Percentiles rank a stretch among this genome's conserved stretches.
Evolutionary conservation across 2,888 invertebrate species (phyloP).

Genomic region (Chelonus formosanus): DNA sequence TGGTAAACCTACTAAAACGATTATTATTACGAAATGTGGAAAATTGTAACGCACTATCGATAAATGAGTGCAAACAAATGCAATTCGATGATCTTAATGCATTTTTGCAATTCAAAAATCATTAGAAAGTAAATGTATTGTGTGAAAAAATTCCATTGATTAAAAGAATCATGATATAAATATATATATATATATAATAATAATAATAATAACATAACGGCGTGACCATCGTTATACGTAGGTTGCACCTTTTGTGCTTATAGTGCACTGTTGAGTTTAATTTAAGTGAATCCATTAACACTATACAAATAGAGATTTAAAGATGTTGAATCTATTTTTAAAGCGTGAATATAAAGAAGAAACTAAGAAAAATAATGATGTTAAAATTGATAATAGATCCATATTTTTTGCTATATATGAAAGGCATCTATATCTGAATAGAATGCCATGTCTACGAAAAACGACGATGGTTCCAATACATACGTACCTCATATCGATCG

Average conservation of each 20-base stretch:
- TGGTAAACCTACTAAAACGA: slow-evolving; percentile 79
- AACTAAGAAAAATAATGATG: slow-evolving; percentile 37
- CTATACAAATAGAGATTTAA: slow-evolving; percentile 58
- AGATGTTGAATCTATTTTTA: slow-evolving; percentile 64
- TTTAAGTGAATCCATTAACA: slow-evolving; percentile 48
- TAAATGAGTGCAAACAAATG: slow-evolving; percentile 9
- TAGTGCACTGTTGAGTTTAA: slow-evolving; percentile 3
- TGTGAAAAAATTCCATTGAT: slow-evolving; percentile 11
- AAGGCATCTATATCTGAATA: slow-evolving; percentile 13
- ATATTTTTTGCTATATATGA: slow-evolving; percentile 60
- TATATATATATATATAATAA: neutral
- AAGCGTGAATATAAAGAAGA: slow-evolving; percentile 54
- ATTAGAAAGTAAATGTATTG: slow-evolving; percentile 7
- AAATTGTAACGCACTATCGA: slow-evolving; percentile 69
- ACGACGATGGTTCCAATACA: slow-evolving; percentile 53
- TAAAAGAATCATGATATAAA: neutral
- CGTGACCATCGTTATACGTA: slow-evolving; percentile 8
- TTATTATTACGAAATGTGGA: slow-evolving; percentile 79
- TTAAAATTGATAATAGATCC: slow-evolving; percentile 48
- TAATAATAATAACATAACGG: neutral
- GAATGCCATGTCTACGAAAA: slow-evolving; percentile 43
- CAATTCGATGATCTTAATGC: slow-evolving; percentile 26
- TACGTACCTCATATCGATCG: slow-evolving; percentile 64
- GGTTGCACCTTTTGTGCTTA: slow-evolving; percentile 11
- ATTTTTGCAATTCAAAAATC: slow-evolving; percentile 21